These are phyloP conservation scores for Lophotriccus pileatus DNA, from an alignment of 2,797 vertebrate species.

Conservation along the genomic window DNA sequence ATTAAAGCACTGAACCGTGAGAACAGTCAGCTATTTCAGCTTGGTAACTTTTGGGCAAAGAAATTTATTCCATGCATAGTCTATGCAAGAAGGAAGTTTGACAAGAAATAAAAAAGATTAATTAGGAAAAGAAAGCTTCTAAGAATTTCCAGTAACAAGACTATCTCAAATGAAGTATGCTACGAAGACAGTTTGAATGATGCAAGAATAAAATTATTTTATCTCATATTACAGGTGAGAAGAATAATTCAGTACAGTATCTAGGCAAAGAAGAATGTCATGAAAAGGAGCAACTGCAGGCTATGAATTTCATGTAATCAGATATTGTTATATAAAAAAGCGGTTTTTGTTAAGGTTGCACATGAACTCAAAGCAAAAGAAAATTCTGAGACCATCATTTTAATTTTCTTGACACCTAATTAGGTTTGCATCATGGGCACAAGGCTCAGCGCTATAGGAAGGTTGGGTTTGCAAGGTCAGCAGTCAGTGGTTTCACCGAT, in stretches of 20 bases:
- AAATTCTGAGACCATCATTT: not conserved
- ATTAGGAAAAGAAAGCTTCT: not conserved
- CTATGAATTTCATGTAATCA: not conserved
- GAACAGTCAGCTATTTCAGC: not conserved
- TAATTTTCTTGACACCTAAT: not conserved
- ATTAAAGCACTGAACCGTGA: not conserved
- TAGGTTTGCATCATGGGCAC: not conserved
- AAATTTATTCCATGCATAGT: not conserved
- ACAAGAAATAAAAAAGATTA: conserved; percentile 1
- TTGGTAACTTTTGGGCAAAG: not conserved
- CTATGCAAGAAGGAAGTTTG: not conserved
- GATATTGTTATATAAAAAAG: not conserved
- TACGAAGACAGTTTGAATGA: not conserved
- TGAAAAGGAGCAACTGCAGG: not conserved
- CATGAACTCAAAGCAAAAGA: not conserved
- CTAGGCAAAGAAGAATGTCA: not conserved
- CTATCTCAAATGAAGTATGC: not conserved
- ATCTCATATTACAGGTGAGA: not conserved
- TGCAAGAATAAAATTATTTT: not conserved
- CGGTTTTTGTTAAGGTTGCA: not conserved
- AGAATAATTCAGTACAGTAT: not conserved
- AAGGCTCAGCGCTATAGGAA: not conserved
- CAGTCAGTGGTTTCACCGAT: not conserved
- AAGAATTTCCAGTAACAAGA: not conserved
- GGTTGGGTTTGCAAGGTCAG: not conserved